A percentile compares a stretch with the other conserved stretches of the same genome.
phyloP scores from a whole-genome alignment of 2,888 invertebrate genomes.

The Caradrina clavipalpis region DNA sequence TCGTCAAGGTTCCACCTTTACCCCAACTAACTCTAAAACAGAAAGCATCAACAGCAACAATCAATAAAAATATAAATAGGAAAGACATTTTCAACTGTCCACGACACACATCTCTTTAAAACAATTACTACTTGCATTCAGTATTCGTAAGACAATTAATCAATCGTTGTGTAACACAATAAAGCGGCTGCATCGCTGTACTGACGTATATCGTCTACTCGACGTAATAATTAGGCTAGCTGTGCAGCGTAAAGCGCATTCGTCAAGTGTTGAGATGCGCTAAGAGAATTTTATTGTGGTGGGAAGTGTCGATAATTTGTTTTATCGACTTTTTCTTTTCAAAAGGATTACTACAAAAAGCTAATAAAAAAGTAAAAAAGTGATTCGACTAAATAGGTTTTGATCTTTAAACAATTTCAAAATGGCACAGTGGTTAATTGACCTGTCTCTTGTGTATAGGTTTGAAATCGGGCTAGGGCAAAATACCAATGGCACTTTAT shows the following conservation, averaged over 20 bases:
- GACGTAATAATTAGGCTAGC: conserved; percentile 75
- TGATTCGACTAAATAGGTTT: neutral
- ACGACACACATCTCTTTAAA: conserved; percentile 42
- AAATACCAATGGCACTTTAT: no score
- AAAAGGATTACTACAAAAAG: neutral
- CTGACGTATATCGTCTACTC: conserved; percentile 49
- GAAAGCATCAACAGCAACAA: conserved; percentile 16
- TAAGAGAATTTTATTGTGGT: conserved; percentile 61
- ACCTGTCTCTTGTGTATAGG: no score
- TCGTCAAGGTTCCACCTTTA: neutral
- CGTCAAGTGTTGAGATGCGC: conserved; percentile 83
- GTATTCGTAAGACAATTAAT: conserved; percentile 66
- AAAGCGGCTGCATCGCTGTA: conserved; percentile 59
- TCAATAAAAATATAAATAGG: conserved; percentile 56
- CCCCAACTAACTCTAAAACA: conserved; percentile 34
- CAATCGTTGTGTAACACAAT: conserved; percentile 50
- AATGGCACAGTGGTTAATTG: no score
- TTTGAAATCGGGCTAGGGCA: no score
- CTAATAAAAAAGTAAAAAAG: neutral
- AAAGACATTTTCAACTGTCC: conserved; percentile 51
- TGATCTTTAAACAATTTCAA: no score
- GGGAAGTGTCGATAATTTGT: conserved; percentile 57
- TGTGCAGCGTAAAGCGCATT: conserved; percentile 82
- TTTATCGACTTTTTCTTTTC: conserved; percentile 34
- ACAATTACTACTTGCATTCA: conserved; percentile 61